Evolutionary conservation across 1,140 invertebrate genomes (phyloP).

Genomic region (Temnothorax longispinosus): DNA sequence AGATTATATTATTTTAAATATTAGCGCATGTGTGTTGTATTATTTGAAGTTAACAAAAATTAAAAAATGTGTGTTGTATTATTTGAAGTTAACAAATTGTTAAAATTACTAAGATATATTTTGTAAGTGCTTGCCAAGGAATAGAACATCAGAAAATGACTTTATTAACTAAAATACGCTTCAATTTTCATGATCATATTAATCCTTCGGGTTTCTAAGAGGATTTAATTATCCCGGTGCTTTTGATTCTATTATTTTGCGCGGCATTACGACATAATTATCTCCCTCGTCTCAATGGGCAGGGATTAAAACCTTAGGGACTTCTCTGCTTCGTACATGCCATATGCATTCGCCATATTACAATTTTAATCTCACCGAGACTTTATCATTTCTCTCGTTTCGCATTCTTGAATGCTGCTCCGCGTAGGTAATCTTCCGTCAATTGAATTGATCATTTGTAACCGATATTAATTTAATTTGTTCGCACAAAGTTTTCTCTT

Average conservation of each 20-base stretch:
- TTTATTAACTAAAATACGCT: not conserved
- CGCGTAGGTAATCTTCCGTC: slow-evolving; percentile 39
- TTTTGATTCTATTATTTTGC: slow-evolving; percentile 71
- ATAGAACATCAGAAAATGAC: not conserved
- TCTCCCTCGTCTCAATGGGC: slow-evolving; percentile 60
- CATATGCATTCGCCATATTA: slow-evolving; percentile 43
- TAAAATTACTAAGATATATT: slow-evolving; percentile 21
- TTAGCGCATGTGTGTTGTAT: not conserved
- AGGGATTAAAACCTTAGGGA: slow-evolving; percentile 67
- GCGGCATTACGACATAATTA: slow-evolving; percentile 66
- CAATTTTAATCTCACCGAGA: slow-evolving; percentile 61
- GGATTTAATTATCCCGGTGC: slow-evolving; percentile 66
- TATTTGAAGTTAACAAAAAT: not conserved
- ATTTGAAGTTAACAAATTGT: not conserved
- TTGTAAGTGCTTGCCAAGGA: not conserved
- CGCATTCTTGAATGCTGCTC: slow-evolving; percentile 34
- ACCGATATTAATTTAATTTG: slow-evolving; percentile 24
- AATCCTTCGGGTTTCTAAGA: slow-evolving; percentile 48
- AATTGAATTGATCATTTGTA: slow-evolving; percentile 25
- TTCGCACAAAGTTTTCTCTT: not conserved
- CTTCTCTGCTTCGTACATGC: not conserved
- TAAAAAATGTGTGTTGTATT: not conserved
- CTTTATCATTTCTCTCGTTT: slow-evolving; percentile 46
- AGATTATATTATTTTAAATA: not conserved
- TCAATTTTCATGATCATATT: slow-evolving; percentile 30